Conservation (phyloP, 2,113 vertebrate genomes). For the Albula glossodonta region DNA sequence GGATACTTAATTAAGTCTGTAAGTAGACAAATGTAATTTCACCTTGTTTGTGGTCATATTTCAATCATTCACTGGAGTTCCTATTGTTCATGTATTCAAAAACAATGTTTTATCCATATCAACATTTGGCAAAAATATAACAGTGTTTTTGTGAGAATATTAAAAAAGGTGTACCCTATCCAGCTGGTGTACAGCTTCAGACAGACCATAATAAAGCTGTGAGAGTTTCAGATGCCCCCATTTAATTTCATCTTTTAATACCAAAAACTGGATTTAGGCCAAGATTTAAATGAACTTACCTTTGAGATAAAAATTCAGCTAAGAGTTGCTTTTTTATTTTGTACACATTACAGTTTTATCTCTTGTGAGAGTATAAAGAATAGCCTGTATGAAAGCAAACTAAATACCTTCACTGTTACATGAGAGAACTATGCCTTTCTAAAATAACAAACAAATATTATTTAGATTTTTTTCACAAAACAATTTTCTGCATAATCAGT, state of each 20-base stretch:
- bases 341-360: no score
- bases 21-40: slow-evolving; percentile 42
- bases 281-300: neutral
- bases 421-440: no score
- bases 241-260: neutral
- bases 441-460: no score
- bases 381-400: no score
- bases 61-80: slow-evolving; percentile 22
- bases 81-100: neutral
- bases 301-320: neutral
- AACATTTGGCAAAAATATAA: neutral
- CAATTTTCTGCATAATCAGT: neutral
- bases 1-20: slow-evolving; percentile 50
- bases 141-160: neutral
- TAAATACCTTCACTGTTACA: no score
- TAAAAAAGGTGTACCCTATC: neutral
- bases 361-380: no score
- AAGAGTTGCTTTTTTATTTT: no score
- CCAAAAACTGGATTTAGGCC: neutral
- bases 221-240: neutral
- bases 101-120: neutral
- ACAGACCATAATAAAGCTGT: neutral
- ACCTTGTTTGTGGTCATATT: slow-evolving; percentile 48
- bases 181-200: neutral
- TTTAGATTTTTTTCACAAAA: no score